These are phyloP conservation scores for Typhlomys cinereus DNA, from an alignment of 2,113 vertebrate genomes.

Conservation along the genomic window DNA sequence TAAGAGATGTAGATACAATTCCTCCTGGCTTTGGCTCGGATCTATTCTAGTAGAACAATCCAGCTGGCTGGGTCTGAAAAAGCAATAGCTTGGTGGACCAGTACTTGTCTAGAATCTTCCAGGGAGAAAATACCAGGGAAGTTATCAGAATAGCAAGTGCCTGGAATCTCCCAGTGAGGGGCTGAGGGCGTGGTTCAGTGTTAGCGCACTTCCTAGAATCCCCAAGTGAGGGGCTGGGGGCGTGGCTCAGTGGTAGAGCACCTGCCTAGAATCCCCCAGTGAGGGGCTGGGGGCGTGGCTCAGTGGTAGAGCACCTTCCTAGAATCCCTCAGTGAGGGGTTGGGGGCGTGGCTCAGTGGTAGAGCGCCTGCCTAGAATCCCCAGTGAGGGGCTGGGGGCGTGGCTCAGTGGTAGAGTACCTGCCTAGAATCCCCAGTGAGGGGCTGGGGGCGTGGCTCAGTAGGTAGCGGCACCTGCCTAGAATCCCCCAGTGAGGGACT, in stretches of 20 bases:
- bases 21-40: conserved; percentile 46
- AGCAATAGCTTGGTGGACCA: background rate
- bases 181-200: background rate
- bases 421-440: no score
- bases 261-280: background rate
- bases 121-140: no score
- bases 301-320: background rate
- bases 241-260: background rate
- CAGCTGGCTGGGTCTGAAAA: background rate
- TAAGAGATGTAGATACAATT: background rate
- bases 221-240: background rate
- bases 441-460: no score
- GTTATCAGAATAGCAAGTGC: background rate
- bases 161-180: background rate
- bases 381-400: background rate
- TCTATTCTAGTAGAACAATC: conserved; percentile 54
- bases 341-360: background rate
- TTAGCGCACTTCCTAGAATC: background rate
- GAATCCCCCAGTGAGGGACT: no score
- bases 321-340: background rate
- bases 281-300: background rate
- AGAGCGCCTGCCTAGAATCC: background rate
- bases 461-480: no score
- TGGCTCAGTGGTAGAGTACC: background rate
- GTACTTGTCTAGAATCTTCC: background rate